Percentiles rank a stretch among this genome's conserved stretches.
Conservation (phyloP, 2,888 invertebrate genomes). For the Biston stratarius region DNA sequence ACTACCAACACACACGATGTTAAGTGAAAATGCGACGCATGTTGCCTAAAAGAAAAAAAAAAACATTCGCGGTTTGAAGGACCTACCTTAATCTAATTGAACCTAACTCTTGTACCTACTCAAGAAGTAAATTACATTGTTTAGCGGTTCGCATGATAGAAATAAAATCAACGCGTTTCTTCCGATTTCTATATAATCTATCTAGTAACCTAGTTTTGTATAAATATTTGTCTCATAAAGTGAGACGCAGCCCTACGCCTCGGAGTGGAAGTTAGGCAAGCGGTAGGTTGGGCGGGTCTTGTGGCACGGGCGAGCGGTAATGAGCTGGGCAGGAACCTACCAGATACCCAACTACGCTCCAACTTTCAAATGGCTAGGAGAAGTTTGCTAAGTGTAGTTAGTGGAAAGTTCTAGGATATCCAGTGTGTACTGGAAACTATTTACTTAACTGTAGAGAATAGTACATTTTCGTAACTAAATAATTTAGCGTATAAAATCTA, state of each 20-base stretch:
- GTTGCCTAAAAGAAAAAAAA: no score
- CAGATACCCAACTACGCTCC: slow-evolving; percentile 58
- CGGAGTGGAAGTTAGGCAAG: slow-evolving; percentile 66
- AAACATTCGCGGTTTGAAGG: no score
- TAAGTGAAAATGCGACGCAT: no score
- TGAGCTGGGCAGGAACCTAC: slow-evolving; percentile 65
- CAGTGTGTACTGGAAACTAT: slow-evolving; percentile 29
- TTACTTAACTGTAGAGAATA: slow-evolving; percentile 5
- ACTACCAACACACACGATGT: no score
- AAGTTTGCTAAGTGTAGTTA: slow-evolving; percentile 33
- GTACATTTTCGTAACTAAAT: not conserved
- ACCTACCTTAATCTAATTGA: no score
- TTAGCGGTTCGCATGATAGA: no score
- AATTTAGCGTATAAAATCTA: not conserved
- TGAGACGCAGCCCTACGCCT: slow-evolving; percentile 48
- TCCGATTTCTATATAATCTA: no score
- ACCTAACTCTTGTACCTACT: no score
- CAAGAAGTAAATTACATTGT: no score
- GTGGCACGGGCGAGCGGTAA: slow-evolving; percentile 71
- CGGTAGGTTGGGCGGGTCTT: slow-evolving; percentile 75
- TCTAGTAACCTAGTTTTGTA: not conserved
- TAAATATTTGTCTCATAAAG: not conserved
- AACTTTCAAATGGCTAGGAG: slow-evolving; percentile 32
- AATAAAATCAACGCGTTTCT: no score
- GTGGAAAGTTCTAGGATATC: slow-evolving; percentile 15